Conservation (phyloP, 2,888 invertebrate species). For the Eristalis tenax region DNA sequence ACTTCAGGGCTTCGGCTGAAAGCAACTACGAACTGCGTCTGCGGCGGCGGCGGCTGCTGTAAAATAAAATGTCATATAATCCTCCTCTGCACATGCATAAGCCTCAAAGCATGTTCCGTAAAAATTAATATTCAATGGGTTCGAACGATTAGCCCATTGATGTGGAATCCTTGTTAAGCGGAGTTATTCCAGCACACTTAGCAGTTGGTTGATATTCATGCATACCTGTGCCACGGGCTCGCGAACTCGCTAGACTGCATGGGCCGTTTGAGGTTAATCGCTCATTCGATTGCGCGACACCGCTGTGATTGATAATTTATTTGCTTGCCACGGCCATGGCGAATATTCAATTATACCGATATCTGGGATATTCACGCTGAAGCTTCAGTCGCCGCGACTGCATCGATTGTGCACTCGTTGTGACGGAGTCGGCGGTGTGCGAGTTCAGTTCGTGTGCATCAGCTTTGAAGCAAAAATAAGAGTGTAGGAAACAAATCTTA, state of each 20-base stretch:
- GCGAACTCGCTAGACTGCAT: constrained; percentile 5
- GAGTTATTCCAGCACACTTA: neutral
- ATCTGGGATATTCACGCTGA: neutral
- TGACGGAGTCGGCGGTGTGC: too few species aligned
- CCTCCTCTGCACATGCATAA: constrained; percentile 8
- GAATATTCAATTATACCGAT: neutral
- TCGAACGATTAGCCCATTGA: constrained; percentile 47
- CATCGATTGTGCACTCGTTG: too few species aligned
- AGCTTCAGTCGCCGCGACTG: too few species aligned
- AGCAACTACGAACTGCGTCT: neutral
- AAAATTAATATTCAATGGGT: constrained; percentile 57
- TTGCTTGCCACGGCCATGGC: constrained; percentile 6
- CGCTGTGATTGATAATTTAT: constrained; percentile 45
- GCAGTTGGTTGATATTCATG: neutral
- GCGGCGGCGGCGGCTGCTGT: neutral
- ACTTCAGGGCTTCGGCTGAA: neutral
- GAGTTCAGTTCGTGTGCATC: too few species aligned
- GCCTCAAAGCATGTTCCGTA: constrained; percentile 31
- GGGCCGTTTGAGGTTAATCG: constrained; percentile 44
- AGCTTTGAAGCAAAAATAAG: too few species aligned
- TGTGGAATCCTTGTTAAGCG: constrained; percentile 58
- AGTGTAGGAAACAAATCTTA: too few species aligned
- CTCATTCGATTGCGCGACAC: constrained; percentile 9
- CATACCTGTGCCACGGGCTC: neutral
- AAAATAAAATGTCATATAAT: constrained; percentile 22